Percentiles rank a stretch among this genome's conserved stretches.
Conservation (phyloP, 1,140 invertebrate species). For the Atta colombica region DNA sequence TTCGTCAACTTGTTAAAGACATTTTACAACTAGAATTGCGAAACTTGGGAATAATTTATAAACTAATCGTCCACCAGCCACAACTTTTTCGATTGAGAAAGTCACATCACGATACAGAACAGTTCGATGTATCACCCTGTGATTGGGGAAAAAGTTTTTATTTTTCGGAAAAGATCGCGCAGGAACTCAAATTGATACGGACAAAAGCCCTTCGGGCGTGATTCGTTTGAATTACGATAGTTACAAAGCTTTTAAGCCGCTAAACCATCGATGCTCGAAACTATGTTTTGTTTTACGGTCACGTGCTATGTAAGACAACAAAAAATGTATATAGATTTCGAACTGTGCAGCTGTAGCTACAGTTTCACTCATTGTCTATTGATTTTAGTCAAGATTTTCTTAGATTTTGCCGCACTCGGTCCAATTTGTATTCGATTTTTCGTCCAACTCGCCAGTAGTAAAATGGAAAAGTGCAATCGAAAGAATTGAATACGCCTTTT, state of each 20-base stretch:
- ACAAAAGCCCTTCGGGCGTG: constrained; percentile 63
- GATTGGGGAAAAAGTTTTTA: background rate
- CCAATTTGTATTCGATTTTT: constrained; percentile 30
- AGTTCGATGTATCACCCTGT: background rate
- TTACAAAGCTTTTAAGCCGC: constrained; percentile 69
- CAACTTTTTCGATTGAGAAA: constrained; percentile 9
- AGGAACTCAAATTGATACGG: constrained; percentile 69
- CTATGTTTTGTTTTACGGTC: constrained; percentile 64
- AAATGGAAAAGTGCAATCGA: constrained; percentile 12
- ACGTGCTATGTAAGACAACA: constrained; percentile 45
- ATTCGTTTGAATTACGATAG: constrained; percentile 70
- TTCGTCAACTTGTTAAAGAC: constrained; percentile 25
- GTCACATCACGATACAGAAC: background rate
- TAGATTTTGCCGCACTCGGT: background rate
- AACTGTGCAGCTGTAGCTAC: constrained; percentile 33
- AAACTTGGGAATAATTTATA: constrained; percentile 16
- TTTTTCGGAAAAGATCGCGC: constrained; percentile 32
- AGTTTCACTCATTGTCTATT: constrained; percentile 41
- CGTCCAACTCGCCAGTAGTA: background rate
- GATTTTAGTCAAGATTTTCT: constrained; percentile 52
- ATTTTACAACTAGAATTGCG: constrained; percentile 31
- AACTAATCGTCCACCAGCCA: background rate
- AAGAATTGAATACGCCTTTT: constrained; percentile 11
- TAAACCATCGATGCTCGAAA: constrained; percentile 63
- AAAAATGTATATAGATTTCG: background rate